phyloP scores from a whole-genome alignment of 2,797 vertebrate genomes.

The Ctenopoma kingsleyae region DNA sequence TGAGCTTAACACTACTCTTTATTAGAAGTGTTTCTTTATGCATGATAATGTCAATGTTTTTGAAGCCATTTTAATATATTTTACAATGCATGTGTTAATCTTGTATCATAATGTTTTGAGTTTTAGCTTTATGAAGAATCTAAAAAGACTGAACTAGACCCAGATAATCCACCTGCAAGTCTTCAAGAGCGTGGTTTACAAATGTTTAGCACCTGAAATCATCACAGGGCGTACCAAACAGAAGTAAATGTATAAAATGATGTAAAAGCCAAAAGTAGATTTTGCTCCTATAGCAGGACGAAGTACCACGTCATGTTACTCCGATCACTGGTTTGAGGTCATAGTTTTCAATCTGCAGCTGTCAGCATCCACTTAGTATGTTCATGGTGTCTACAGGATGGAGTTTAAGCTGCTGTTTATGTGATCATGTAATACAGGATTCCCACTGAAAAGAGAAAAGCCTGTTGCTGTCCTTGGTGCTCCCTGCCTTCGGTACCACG shows the following conservation, averaged over 20 bases:
- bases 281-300: neutral
- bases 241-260: neutral
- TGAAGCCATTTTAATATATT: neutral
- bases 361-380: conserved; percentile 15
- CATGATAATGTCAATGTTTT: rapidly evolving
- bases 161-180: neutral
- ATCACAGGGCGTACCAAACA: neutral
- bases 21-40: neutral
- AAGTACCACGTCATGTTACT: neutral
- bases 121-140: neutral
- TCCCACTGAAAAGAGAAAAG: conserved; percentile 13
- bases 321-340: neutral
- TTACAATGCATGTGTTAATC: neutral
- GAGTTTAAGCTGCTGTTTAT: neutral
- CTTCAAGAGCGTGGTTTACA: neutral
- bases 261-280: neutral
- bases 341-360: neutral
- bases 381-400: neutral
- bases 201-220: neutral
- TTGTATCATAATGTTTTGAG: neutral
- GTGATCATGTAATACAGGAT: neutral
- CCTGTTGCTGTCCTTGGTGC: conserved; percentile 68
- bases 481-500: conserved; percentile 70
- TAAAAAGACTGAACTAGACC: neutral
- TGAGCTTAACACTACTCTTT: neutral